Percentiles rank a stretch among this genome's conserved stretches.
These are phyloP conservation scores for Vollenhovia emeryi DNA, from an alignment of 1,140 invertebrate species.

Conservation along the genomic window DNA sequence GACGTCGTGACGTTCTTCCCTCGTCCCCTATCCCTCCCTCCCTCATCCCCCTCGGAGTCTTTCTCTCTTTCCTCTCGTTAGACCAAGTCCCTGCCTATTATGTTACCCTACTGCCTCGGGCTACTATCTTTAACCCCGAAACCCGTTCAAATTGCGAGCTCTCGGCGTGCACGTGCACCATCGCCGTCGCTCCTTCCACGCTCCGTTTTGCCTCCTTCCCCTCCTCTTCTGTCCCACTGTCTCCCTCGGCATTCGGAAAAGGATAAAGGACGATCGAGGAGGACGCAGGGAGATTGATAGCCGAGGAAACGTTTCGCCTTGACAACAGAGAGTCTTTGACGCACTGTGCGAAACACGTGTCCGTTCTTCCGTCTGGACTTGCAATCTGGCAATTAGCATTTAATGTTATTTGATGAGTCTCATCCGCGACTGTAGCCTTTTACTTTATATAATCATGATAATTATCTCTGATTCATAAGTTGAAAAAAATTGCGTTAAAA, in stretches of 20 bases:
- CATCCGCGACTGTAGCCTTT: background rate
- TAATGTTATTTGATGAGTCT: background rate
- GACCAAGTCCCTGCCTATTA: slow-evolving; percentile 74
- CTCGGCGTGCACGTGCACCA: slow-evolving; percentile 54
- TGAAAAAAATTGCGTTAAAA: background rate
- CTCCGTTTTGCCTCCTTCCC: background rate
- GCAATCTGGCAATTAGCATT: background rate
- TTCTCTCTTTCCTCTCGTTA: slow-evolving; percentile 73
- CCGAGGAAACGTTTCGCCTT: slow-evolving; percentile 20
- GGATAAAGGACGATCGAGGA: slow-evolving; percentile 33
- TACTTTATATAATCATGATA: background rate
- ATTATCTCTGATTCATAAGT: background rate
- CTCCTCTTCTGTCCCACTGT: background rate
- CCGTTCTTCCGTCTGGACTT: background rate
- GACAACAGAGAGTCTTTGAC: slow-evolving; percentile 5
- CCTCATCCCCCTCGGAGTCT: slow-evolving; percentile 1
- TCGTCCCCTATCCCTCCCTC: background rate
- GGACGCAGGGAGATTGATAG: slow-evolving; percentile 47
- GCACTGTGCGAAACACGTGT: background rate
- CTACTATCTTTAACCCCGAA: slow-evolving; percentile 79
- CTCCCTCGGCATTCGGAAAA: slow-evolving; percentile 56
- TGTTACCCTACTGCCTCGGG: slow-evolving; percentile 78
- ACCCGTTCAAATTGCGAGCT: slow-evolving; percentile 73
- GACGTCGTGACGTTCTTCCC: slow-evolving; percentile 57
- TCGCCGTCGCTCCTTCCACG: slow-evolving; percentile 24